Evolutionary conservation across 2,113 vertebrate species (phyloP), one percentile per base, ranked within the genome.

Genomic region (Aleadryas rufinucha): DNA sequence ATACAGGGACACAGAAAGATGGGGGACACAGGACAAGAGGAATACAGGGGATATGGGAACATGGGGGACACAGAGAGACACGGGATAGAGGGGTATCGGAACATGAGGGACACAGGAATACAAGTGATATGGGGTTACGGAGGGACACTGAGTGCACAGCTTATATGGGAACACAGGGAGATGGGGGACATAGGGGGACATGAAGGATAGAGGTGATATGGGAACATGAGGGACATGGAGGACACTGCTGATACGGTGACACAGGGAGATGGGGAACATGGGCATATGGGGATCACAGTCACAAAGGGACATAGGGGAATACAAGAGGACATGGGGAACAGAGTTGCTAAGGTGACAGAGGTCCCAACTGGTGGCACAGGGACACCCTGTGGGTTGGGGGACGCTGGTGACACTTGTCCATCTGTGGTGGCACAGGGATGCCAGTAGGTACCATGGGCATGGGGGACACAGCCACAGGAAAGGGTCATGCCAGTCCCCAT

Each of bases 381-480:
- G 50, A 42, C 16, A 52, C 22, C 15, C 39, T 33, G 39, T 13
- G 22, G 12, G 12, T 7, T 47, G 24, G 31, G 22, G 11, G 24
- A 63, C 49, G 44, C 24, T 7, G 27, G 41, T 57, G 41, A 56
- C 53, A n/a, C 4, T 17, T 24, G 7, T 63, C 41, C 35, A 39
- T 19, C 42, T 24, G 18, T 19, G 39, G 44, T 64, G 44, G 26
- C 42, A 41, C 9, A 47, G 16, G 41, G 24, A 71, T 47, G 42
- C 42, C 49, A 71, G 20, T 49, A 81, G 41, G 50, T 65, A 65
- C 31, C 15, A 31, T 1, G 5, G 28, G 11, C 53, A 37, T 2
- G 2, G 17, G 27, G 35, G 19, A 69, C 31, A 33, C 0, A 1
- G 35, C 21, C 13, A 20, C 8, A 13, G 28, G 22, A 42, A 53